Base-by-base conservation (phyloP, 2,888 invertebrate species). In the Habroteleia sp. region DNA sequence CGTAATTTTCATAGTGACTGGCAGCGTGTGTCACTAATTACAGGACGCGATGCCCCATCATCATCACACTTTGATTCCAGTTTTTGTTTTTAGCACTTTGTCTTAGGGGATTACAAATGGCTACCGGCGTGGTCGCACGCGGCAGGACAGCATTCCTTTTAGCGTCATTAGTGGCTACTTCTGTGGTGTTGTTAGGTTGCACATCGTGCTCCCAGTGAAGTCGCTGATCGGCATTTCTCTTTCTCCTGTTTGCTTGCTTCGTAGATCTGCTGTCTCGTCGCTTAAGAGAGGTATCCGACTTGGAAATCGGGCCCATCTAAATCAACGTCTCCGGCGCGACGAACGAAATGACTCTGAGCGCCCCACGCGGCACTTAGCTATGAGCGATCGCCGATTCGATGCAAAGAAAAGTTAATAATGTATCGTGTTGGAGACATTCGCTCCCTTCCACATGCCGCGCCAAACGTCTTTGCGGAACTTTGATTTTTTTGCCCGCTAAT, bases 141-240 rank as follows among this genome's bases (percentile, higher is more conserved):
- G 82, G 81, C 84, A 77, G 82, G 82, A 84, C 85, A 84, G 82
- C 86, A 86, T 87, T 87, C 86, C 86, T 85, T 84, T 85, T 85
- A 79, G 84, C 83, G 85, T 86, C 87, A 87, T 87, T 87, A 87
- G 87, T 82, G 83, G 85, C 81, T 81, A 85, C 82, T 65, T 84
- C 83, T 83, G 84, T 80, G 79, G 80, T 77, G 79, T 81, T 80
- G 79, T 68, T 77, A 80, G 80, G 52, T 72, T 72, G 63, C 72
- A 50, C 63, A 56, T 42, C 63, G 63, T 56, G 72, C 72, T 62
- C 62, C 68, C 37, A 41, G 62, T 33, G 62, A 62, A 62, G 54
- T 46, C 27, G 52, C 54, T 54, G 54, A 54, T 71, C 62, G 62
- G 80, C 77, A 74, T 79, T 80, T 77, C 79, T 77, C 74, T 72